Base-by-base conservation (phyloP, 2,113 vertebrate genomes). In the Vimba vimba region DNA sequence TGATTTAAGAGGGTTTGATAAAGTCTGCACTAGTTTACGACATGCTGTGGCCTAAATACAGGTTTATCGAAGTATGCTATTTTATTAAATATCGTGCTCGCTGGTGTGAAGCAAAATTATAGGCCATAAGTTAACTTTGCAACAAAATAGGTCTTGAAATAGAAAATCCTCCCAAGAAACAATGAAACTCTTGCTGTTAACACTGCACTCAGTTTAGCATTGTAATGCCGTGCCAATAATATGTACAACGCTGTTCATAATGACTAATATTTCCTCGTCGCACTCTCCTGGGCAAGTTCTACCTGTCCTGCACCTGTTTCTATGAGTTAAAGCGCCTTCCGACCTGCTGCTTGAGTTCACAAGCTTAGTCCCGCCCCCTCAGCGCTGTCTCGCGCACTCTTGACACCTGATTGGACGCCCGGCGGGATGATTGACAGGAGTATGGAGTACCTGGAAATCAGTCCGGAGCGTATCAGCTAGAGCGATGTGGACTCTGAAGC, bases 381-480 rank as follows among this genome's bases (percentile, higher is more conserved):
- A 52, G 57, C 60, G 30, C 47, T 21, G 15, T 21, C n/a, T 45
- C 13, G 11, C 0, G 6, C 25, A 66, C 19, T 25, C 90, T 88
- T 89, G n/a, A 0, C 30, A 88, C 89, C 2, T 89, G 69, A 95
- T 96, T 96, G 95, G 95, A 25, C 60, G 33, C 6, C 0, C 15
- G 64, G 68, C 3, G 27, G 86, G 74, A 57, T 82, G 93, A 92
- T 89, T 87, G 93, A 84, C 90, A 90, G 88, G 88, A 83, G 89
- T 90, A 85, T 92, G 93, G 92, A 93, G 92, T 92, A 95, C 94
- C 94, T 95, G 94, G 93, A 86, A 90, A 92, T 94, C 93, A 92
- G 91, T 91, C 92, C 75, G 27, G 86, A 79, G 88, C 86, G 75
- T 60, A 86, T 84, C 76, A 88, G 86, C 89, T 86, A 91, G 87